Evolutionary conservation across 2,888 invertebrate species (phyloP).

Genomic region (Diarsia dahlii): DNA sequence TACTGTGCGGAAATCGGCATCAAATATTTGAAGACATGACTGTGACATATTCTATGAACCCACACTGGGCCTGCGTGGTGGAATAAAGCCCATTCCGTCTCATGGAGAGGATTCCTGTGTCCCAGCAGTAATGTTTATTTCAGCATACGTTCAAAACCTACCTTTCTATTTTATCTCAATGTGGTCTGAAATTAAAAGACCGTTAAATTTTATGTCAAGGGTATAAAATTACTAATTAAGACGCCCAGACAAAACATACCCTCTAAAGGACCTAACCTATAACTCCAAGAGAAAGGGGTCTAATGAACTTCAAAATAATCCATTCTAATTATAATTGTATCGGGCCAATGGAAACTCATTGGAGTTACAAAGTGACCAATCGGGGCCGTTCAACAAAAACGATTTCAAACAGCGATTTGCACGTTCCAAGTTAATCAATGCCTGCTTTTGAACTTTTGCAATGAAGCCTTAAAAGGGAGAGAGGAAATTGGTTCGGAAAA

Average conservation of each 20-base stretch:
- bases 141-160: neutral
- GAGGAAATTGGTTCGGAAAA: slow-evolving; percentile 68
- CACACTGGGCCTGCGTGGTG: too few species aligned
- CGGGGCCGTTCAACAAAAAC: slow-evolving; percentile 60
- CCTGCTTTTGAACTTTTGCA: slow-evolving; percentile 64
- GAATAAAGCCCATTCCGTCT: too few species aligned
- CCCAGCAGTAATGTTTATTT: neutral
- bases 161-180: neutral
- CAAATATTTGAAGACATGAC: too few species aligned
- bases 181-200: slow-evolving; percentile 2
- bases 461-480: slow-evolving; percentile 60
- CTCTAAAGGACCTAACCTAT: slow-evolving; percentile 15
- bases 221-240: slow-evolving; percentile 27
- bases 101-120: too few species aligned
- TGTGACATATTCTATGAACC: too few species aligned
- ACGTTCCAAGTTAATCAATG: slow-evolving; percentile 71
- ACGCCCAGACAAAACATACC: slow-evolving; percentile 7
- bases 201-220: neutral
- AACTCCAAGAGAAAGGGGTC: slow-evolving; percentile 8
- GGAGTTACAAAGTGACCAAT: slow-evolving; percentile 62
- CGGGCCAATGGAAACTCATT: slow-evolving; percentile 55
- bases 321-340: slow-evolving; percentile 57
- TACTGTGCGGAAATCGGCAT: too few species aligned
- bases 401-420: slow-evolving; percentile 66
- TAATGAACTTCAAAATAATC: slow-evolving; percentile 36